Evolutionary conservation across 2,888 invertebrate species (phyloP).

Genomic region (Tromatobia lineatoria): DNA sequence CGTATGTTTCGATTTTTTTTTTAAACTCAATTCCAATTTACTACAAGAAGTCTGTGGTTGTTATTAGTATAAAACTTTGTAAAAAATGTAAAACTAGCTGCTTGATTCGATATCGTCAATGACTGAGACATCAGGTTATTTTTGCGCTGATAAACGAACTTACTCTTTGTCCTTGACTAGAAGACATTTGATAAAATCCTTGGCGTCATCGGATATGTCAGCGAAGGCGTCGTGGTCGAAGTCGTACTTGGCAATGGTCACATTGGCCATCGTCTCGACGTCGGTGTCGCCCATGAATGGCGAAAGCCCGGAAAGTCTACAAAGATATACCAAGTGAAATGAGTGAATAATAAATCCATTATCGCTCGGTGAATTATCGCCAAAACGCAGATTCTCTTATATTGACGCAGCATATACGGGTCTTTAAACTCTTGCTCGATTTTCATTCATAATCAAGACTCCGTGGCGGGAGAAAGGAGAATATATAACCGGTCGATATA

Average conservation of each 20-base stretch:
- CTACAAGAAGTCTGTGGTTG: too few relatives aligned
- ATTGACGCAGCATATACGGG: slow-evolving; percentile 7
- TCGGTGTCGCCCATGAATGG: slow-evolving; percentile 99
- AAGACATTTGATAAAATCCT: slow-evolving; percentile 97
- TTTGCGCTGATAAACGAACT: slow-evolving; percentile 85
- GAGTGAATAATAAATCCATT: slow-evolving; percentile 34
- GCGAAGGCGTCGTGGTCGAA: slow-evolving; percentile 99
- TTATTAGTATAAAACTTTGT: neutral
- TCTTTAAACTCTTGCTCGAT: slow-evolving; percentile 37
- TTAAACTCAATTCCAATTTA: too few relatives aligned
- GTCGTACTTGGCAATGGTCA: slow-evolving; percentile 98
- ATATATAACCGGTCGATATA: neutral
- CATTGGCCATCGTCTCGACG: slow-evolving; percentile 99
- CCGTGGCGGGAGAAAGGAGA: slow-evolving; percentile 4
- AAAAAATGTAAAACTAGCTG: neutral
- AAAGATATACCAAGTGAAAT: neutral
- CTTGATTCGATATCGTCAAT: neutral
- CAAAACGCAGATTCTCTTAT: slow-evolving; percentile 29
- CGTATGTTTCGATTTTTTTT: too few relatives aligned
- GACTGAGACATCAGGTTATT: neutral
- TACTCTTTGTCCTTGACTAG: slow-evolving; percentile 97
- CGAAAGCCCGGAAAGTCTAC: slow-evolving; percentile 96
- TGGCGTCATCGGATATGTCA: slow-evolving; percentile 97
- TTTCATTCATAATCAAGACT: slow-evolving; percentile 54
- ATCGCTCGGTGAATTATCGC: slow-evolving; percentile 27